Evolutionary conservation across 1,140 invertebrate genomes (phyloP), one percentile per base, ranked within the genome.

Genomic region (Drosophila auraria): DNA sequence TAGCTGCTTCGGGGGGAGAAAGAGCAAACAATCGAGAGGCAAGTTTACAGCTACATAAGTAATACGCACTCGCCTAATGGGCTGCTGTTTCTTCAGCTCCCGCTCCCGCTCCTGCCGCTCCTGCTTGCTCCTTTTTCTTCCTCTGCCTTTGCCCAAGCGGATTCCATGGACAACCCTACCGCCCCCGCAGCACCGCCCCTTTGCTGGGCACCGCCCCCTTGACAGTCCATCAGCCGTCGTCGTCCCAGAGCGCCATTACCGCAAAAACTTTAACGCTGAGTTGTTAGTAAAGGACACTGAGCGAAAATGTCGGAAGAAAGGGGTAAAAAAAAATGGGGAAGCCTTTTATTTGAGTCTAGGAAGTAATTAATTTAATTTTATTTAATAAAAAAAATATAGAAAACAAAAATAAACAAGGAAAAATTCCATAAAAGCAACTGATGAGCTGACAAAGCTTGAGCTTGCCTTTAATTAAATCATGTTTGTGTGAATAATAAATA

Each of bases 181-280:
- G 12, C 36, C n/a, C 5, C 36, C 5, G 25, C 2, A 20, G 14
- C 53, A n/a, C 6, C n/a, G 45, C 20, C 14, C n/a, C 27, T 63
- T 42, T 33, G 33, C 30, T 25, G 54, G 54, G 54, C 49, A 42
- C 45, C 45, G 17, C 17, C 63, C 72, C 66, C 40, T 36, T 51
- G 69, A 72, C 74, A 82, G 80, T 72, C 78, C 76, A 78, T 79
- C 78, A 79, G 73, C 15, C 54, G 72, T 58, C 78, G 70, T 42
- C 74, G 74, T 87, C 84, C 84, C 84, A 78, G 78, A 87, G 81
- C 84, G 73, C 84, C 84, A 87, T 87, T 87, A 87, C 84, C 84
- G 81, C 84, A 87, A 83, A 78, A 87, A 87, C 84, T 87, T 87
- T 87, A 89, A 78, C 84, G 80, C 83, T 74, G 80, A 77, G 82